Evolutionary conservation across 2,888 invertebrate genomes (phyloP), one percentile per base, ranked within the genome.

Genomic region (Pristionchus arcanus): DNA sequence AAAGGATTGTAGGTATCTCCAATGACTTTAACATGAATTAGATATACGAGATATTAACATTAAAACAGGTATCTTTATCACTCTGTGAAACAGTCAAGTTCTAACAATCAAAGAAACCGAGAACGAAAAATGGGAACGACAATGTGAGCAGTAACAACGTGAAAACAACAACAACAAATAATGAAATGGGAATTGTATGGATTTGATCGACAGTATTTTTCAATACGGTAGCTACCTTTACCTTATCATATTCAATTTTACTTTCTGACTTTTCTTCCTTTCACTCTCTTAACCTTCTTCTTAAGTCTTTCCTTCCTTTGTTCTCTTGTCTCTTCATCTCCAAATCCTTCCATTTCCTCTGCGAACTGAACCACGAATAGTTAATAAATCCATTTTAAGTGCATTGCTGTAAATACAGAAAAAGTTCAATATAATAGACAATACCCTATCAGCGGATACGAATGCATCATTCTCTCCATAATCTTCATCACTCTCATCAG

Each of bases 291-390:
- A 25, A 31, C 42, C 34, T 71, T 87, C 71, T 74, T 68, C 87
- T 87, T 87, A 34, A 87, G 71, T 34, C 87, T 37, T 16, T 68
- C 55, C 55, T 74, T 87, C 31, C 86, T 59, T 25, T 63, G 37
- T 37, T 66, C 86, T 59, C 63, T 37, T 16, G 86, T 74, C 37
- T 91, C 91, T 25, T 91, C 92, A 13, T 93, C 93, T 53, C 91
- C 91, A 74, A 91, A 83, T 31, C 93, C 93, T 90, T 93, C 93
- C 59, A 93, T 87, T 91, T 92, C 91, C 34, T 91, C 92, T 15
- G 92, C 93, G 87, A 92, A 92, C 90, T 92, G 88, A 89, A 90
- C 77, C 19, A 66, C 13, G 31, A 16, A 71, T 42, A 34, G 31
- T 49, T 42, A 42, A 31, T 71, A 3, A 15, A 15, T 2, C 71